Percentiles rank a stretch among this genome's conserved stretches.
phyloP scores from a whole-genome alignment of 1,140 invertebrate genomes.

The Musca vetustissima region DNA sequence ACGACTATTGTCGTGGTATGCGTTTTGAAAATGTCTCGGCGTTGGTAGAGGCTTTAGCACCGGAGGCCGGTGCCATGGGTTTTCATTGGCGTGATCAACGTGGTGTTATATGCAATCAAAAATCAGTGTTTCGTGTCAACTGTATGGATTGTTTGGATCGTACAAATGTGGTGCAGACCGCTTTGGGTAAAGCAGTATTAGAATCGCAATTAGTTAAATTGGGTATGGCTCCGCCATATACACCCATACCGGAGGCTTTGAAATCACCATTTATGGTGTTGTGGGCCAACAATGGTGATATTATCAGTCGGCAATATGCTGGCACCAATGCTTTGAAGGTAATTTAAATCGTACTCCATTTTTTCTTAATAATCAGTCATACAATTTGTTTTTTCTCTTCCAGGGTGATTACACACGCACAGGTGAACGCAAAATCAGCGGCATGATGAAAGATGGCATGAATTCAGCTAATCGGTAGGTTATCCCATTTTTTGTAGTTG shows the following conservation, averaged over 20 bases:
- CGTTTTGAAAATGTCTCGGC: slow-evolving; percentile 94
- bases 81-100: slow-evolving; percentile 93
- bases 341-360: background rate
- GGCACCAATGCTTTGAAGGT: slow-evolving; percentile 97
- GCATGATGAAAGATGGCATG: slow-evolving; percentile 98
- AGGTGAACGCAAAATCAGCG: slow-evolving; percentile 92
- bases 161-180: slow-evolving; percentile 94
- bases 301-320: slow-evolving; percentile 92
- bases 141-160: slow-evolving; percentile 97
- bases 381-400: background rate
- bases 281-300: slow-evolving; percentile 97
- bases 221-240: slow-evolving; percentile 86
- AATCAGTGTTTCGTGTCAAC: slow-evolving; percentile 90
- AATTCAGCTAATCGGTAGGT: slow-evolving; percentile 94
- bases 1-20: slow-evolving; percentile 96
- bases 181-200: slow-evolving; percentile 86
- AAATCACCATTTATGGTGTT: slow-evolving; percentile 76
- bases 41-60: slow-evolving; percentile 76
- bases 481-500: background rate
- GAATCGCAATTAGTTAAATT: slow-evolving; percentile 90
- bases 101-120: slow-evolving; percentile 89
- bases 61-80: slow-evolving; percentile 81
- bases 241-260: slow-evolving; percentile 69
- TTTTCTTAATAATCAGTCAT: slow-evolving; percentile 8
- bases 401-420: slow-evolving; percentile 97